These are phyloP conservation scores for Odontocerum albicorne DNA, from an alignment of 2,888 invertebrate genomes.

Conservation along the genomic window DNA sequence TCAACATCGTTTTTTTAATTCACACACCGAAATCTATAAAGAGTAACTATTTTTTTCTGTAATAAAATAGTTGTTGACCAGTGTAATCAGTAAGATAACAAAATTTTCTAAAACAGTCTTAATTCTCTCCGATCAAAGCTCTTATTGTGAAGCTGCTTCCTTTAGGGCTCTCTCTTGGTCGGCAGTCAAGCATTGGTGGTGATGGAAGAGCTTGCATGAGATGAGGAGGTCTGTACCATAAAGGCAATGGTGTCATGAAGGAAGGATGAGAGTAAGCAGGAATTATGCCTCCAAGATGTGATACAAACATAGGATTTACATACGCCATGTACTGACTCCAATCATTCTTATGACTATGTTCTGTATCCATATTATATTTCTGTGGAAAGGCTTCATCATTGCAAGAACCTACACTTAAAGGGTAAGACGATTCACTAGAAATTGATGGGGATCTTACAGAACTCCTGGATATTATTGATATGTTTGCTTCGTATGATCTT, in stretches of 20 bases:
- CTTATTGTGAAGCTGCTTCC: slow-evolving; percentile 50
- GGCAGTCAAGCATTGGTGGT: slow-evolving; percentile 44
- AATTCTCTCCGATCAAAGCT: slow-evolving; percentile 55
- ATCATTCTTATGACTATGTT: too few relatives aligned
- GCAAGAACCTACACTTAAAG: slow-evolving; percentile 6
- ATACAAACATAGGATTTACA: slow-evolving; percentile 48
- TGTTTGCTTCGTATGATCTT: not conserved
- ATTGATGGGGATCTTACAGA: slow-evolving; percentile 45
- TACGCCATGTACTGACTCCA: slow-evolving; percentile 49
- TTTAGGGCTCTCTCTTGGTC: slow-evolving; percentile 50
- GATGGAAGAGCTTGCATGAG: slow-evolving; percentile 50
- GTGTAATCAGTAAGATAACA: too few relatives aligned
- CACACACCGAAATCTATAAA: too few relatives aligned
- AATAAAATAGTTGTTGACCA: too few relatives aligned
- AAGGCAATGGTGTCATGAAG: slow-evolving; percentile 43
- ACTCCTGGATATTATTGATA: slow-evolving; percentile 43
- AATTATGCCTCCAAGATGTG: too few relatives aligned
- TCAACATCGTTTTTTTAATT: too few relatives aligned
- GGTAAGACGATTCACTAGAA: slow-evolving; percentile 22
- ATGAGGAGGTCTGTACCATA: slow-evolving; percentile 40
- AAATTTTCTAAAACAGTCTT: too few relatives aligned
- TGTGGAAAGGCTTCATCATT: slow-evolving; percentile 42
- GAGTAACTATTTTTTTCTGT: too few relatives aligned
- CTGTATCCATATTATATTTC: too few relatives aligned
- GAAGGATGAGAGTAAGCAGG: slow-evolving; percentile 40